A percentile compares a stretch with the other conserved stretches of the same genome.
Conservation (phyloP, 2,888 invertebrate genomes). For the Andricus quercusramuli region DNA sequence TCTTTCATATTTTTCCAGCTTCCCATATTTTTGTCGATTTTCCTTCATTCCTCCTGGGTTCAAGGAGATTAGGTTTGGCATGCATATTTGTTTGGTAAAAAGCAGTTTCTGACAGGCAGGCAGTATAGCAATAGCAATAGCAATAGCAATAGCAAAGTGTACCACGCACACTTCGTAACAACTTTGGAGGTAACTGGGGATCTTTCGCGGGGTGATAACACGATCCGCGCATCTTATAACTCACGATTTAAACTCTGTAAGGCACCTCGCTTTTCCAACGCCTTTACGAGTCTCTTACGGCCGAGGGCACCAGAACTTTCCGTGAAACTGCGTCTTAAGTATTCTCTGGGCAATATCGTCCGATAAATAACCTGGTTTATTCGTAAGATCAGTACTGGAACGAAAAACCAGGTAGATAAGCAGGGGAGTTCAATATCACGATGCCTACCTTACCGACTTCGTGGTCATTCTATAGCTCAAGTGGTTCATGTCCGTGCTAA, state of each 20-base stretch:
- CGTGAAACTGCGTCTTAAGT: slow-evolving; percentile 55
- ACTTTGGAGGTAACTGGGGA: slow-evolving; percentile 47
- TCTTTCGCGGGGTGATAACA: slow-evolving; percentile 52
- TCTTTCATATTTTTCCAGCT: neutral
- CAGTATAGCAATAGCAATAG: too few species aligned
- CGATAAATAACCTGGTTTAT: slow-evolving; percentile 56
- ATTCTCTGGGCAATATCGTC: slow-evolving; percentile 54
- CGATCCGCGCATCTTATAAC: slow-evolving; percentile 56
- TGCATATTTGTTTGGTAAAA: slow-evolving; percentile 13
- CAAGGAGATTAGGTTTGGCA: neutral
- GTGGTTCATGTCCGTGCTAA: too few species aligned
- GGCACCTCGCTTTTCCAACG: slow-evolving; percentile 42
- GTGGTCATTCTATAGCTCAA: too few species aligned
- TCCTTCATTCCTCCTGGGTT: neutral
- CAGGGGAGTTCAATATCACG: neutral
- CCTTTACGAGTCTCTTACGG: slow-evolving; percentile 57
- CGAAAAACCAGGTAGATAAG: too few species aligned
- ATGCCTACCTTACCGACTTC: too few species aligned
- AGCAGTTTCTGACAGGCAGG: neutral
- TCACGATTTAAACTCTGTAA: slow-evolving; percentile 63
- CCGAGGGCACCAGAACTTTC: slow-evolving; percentile 44
- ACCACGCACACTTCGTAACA: slow-evolving; percentile 36
- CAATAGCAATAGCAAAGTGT: neutral
- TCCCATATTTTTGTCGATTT: neutral
- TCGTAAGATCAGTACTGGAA: neutral